These are phyloP conservation scores for Rhea americana DNA, from an alignment of 2,113 vertebrate genomes.

Conservation along the genomic window DNA sequence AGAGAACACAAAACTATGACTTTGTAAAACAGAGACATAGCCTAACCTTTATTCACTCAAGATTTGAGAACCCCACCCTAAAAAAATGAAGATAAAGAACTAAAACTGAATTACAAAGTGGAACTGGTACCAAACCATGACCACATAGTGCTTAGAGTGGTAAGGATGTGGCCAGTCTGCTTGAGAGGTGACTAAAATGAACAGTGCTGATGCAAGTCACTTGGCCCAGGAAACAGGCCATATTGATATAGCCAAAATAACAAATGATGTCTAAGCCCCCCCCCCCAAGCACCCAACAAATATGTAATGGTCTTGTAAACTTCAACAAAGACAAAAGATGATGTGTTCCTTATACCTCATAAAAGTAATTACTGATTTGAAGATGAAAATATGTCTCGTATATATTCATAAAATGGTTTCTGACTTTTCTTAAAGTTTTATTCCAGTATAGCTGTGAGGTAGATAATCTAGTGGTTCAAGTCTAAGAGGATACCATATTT, in stretches of 20 bases:
- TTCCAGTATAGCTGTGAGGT: not conserved
- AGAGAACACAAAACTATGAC: not conserved
- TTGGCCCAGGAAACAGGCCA: not conserved
- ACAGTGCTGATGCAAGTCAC: not conserved
- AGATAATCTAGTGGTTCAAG: not conserved
- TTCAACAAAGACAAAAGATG: not conserved
- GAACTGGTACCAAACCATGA: not conserved
- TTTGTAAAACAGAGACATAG: not conserved
- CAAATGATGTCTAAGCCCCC: not conserved
- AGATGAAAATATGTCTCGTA: not conserved
- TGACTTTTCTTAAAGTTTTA: not conserved
- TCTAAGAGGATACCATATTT: not conserved
- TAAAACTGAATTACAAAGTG: not conserved
- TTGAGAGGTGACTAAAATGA: not conserved
- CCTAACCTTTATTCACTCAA: not conserved
- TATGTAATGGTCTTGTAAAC: not conserved
- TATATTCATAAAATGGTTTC: not conserved
- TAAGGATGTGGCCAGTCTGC: not conserved
- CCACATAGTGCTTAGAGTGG: not conserved
- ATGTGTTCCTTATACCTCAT: not conserved
- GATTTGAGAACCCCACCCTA: not conserved
- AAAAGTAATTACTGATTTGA: not conserved
- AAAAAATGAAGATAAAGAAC: not conserved
- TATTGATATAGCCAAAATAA: not conserved
- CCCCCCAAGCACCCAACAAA: not conserved